Percentiles rank a stretch among this genome's conserved stretches.
phyloP scores from a whole-genome alignment of 35 echinoderm and acorn worm genomes.

The Lytechinus pictus region DNA sequence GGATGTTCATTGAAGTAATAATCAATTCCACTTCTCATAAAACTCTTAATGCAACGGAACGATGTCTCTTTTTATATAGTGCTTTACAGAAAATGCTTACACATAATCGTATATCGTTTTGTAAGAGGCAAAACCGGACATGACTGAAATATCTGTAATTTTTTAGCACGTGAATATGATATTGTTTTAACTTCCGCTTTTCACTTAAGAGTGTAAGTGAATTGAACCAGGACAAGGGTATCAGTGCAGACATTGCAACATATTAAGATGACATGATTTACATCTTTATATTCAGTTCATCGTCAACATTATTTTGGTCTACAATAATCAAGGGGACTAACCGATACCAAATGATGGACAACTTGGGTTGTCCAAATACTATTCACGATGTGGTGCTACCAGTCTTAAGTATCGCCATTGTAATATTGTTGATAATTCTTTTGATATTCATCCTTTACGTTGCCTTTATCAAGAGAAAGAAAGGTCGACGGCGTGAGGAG shows the following conservation, averaged over 20 bases:
- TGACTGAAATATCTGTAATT: too few relatives aligned
- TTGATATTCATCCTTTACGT: neutral
- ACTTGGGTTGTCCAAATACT: neutral
- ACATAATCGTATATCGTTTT: too few relatives aligned
- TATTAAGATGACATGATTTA: too few relatives aligned
- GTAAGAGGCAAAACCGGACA: too few relatives aligned
- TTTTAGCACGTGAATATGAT: too few relatives aligned
- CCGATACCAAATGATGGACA: neutral
- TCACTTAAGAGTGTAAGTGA: neutral
- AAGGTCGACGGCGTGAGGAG: neutral
- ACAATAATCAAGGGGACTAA: neutral
- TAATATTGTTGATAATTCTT: neutral
- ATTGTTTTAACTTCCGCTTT: neutral
- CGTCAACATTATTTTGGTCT: neutral
- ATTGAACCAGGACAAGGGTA: too few relatives aligned
- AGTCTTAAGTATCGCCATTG: neutral
- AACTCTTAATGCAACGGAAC: too few relatives aligned
- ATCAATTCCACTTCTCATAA: too few relatives aligned
- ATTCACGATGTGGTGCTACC: neutral
- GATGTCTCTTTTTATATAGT: too few relatives aligned
- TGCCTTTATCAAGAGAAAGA: neutral
- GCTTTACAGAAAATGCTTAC: too few relatives aligned
- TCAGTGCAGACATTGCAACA: too few relatives aligned
- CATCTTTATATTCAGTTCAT: neutral
- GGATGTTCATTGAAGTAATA: too few relatives aligned